phyloP scores from a whole-genome alignment of 2,888 invertebrate genomes.

The Drosophila recens region DNA sequence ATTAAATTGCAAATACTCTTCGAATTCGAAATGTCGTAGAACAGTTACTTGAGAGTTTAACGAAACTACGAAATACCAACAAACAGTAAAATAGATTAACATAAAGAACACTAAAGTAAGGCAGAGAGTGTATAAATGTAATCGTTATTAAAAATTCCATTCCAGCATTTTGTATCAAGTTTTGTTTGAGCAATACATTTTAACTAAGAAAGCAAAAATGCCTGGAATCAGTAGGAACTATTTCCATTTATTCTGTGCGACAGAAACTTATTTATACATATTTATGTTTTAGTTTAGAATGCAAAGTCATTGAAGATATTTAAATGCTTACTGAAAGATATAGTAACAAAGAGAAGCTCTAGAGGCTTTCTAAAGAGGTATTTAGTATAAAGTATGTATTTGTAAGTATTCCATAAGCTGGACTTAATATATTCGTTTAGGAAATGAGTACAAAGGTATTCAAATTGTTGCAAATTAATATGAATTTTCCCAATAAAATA shows the following conservation, averaged over 20 bases:
- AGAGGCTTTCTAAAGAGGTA: neutral
- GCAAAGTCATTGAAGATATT: neutral
- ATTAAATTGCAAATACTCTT: slow-evolving; percentile 2
- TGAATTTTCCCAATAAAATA: neutral
- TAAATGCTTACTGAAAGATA: neutral
- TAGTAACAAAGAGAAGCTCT: too few species aligned
- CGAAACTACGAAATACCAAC: neutral
- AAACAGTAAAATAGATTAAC: neutral
- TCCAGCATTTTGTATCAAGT: too few species aligned
- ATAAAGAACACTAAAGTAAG: too few species aligned
- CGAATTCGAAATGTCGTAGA: slow-evolving; percentile 12
- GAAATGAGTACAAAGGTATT: neutral
- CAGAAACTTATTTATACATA: neutral
- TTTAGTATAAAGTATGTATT: neutral
- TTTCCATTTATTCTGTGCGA: neutral
- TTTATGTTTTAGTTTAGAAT: neutral
- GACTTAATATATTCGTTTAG: neutral
- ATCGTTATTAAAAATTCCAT: too few species aligned
- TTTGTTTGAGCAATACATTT: too few species aligned
- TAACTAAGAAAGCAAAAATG: too few species aligned
- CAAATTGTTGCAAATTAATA: neutral
- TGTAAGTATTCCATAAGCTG: neutral
- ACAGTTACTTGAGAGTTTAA: neutral
- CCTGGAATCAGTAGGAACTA: neutral
- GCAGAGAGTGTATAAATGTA: too few species aligned